Base-by-base conservation (phyloP, 2,113 vertebrate genomes). In the Odontesthes bonariensis region DNA sequence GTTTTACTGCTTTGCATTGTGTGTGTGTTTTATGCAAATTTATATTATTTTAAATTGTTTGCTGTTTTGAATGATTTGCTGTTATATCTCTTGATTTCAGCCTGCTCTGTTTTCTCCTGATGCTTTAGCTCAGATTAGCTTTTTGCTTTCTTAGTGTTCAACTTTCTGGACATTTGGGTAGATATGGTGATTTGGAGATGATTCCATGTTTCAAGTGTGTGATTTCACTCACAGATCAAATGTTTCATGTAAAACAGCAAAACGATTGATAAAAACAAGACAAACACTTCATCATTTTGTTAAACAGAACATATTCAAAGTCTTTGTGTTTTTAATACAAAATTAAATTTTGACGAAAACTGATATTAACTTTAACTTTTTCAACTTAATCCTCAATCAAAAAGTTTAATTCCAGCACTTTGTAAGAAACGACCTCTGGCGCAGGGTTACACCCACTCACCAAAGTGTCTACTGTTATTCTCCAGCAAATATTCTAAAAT, bases 211-310 rank as follows among this genome's bases (percentile, higher is more conserved):
- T n/a, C n/a, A n/a, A n/a, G n/a, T n/a, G n/a, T n/a, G n/a, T n/a
- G n/a, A n/a, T n/a, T n/a, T n/a, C 38, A 23, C 14, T 32, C 22
- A 22, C 33, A 44, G 10, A 55, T 51, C 6, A 59, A 46, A 66
- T 64, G 33, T 64, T 81, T 81, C 53, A 54, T 0, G 57, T 81
- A 19, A 53, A 55, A 7, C 27, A 19, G 57, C 75, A 19, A 53
- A 55, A 7, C 27, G 23, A 19, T 59, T 5, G 1, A 31, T 16
- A 38, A 63, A 35, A 52, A 35, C 0, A 35, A 16, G 19, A 44
- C 31, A 44, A 31, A 58, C 35, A 44, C 32, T 57, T 32, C n/a
- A 58, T 19, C 5, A 35, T 58, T 33, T 11, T 19, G 56, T 32
- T 27, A 23, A 35, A 17, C 32, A 17, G 32, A 16, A 32, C 14